These are phyloP conservation scores for Excalfactoria chinensis DNA, from an alignment of 2,113 vertebrate species.

Conservation along the genomic window DNA sequence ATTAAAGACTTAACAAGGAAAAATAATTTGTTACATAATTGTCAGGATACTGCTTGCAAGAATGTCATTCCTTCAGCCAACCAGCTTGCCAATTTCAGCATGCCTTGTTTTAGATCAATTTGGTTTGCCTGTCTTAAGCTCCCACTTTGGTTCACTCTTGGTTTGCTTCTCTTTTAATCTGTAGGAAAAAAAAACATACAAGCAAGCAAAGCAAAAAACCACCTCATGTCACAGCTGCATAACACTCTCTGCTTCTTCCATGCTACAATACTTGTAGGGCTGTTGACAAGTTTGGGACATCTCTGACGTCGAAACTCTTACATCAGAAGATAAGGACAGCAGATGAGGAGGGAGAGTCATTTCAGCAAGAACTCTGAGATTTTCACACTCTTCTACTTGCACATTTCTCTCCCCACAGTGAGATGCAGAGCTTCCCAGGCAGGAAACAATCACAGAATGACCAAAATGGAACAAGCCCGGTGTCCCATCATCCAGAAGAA, in stretches of 20 bases:
- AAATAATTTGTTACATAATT: not conserved
- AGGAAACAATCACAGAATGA: not conserved
- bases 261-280: not conserved
- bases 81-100: not conserved
- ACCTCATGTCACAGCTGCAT: not conserved
- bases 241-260: not conserved
- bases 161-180: not conserved
- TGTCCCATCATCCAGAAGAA: not conserved
- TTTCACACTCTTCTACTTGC: not conserved
- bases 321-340: not conserved
- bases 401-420: not conserved
- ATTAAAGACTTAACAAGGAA: not conserved
- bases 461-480: not conserved
- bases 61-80: not conserved
- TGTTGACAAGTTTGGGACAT: slow-evolving; percentile 1
- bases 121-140: not conserved
- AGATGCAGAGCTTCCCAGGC: not conserved
- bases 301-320: not conserved
- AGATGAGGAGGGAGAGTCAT: not conserved
- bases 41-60: not conserved
- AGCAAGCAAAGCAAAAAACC: not conserved
- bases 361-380: not conserved
- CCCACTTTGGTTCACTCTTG: not conserved
- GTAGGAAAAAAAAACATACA: not conserved
- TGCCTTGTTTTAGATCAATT: not conserved